A percentile compares a stretch with the other conserved stretches of the same genome.
Evolutionary conservation across 2,113 vertebrate genomes (phyloP).

Genomic region (Cyprinus carpio): DNA sequence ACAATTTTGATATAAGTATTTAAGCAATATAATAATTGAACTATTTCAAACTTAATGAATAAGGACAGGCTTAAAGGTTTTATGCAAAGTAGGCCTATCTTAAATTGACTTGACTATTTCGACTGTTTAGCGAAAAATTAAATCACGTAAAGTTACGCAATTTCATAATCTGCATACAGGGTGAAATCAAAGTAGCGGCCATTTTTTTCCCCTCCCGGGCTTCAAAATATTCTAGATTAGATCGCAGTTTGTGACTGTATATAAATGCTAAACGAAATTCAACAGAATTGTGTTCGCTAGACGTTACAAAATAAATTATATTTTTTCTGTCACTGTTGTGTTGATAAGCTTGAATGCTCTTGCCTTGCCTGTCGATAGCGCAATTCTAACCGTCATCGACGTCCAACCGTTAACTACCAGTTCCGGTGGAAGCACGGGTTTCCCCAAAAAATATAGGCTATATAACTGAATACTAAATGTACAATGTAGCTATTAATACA

Average conservation of each 20-base stretch:
- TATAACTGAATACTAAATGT: neutral
- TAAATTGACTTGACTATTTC: neutral
- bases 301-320: neutral
- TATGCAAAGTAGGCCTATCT: neutral
- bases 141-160: neutral
- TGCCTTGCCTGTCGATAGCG: conserved; percentile 19
- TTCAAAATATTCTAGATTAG: neutral
- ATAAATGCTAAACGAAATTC: neutral
- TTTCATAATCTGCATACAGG: neutral
- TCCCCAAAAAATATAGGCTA: neutral
- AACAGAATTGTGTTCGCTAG: neutral
- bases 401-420: neutral
- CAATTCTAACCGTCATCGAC: conserved; percentile 1
- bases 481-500: neutral
- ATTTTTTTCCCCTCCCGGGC: too few species aligned
- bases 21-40: too few species aligned
- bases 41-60: neutral
- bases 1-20: neutral
- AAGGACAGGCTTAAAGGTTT: neutral
- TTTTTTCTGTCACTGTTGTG: neutral
- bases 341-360: neutral
- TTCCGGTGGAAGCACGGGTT: neutral
- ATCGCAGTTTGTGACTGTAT: neutral
- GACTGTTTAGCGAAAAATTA: neutral
- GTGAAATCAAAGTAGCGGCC: neutral